Conservation (phyloP, 2,888 invertebrate genomes). For the Hydrotaea diabolus region DNA sequence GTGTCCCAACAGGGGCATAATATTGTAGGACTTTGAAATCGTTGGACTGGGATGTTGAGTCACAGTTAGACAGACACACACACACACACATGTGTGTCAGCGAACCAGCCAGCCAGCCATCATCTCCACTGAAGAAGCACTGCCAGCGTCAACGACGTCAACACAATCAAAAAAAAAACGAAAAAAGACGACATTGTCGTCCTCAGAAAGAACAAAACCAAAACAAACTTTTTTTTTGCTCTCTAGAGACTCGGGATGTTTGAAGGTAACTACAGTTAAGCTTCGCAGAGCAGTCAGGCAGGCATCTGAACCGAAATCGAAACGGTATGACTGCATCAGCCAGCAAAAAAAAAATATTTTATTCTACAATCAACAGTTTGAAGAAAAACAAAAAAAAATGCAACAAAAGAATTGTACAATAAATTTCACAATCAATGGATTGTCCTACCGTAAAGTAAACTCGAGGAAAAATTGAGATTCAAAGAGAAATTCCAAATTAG, state of each 20-base stretch:
- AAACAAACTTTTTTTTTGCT: constrained; percentile 25
- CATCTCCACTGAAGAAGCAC: neutral
- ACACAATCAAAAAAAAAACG: constrained; percentile 5
- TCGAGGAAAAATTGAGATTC: neutral
- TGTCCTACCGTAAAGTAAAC: neutral
- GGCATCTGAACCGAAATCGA: constrained; percentile 44
- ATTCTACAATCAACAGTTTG: constrained; percentile 50
- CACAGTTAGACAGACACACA: constrained; percentile 8
- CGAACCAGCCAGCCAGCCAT: neutral
- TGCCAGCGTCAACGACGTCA: neutral
- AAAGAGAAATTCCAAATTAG: neutral
- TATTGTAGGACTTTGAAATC: neutral
- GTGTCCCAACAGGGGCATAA: neutral
- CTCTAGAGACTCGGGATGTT: constrained; percentile 38
- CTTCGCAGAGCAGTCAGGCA: neutral
- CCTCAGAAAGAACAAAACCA: constrained; percentile 41
- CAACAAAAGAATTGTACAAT: constrained; percentile 50
- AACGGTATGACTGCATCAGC: constrained; percentile 38
- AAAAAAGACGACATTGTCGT: constrained; percentile 37
- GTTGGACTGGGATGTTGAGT: neutral
- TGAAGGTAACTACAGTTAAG: constrained; percentile 61
- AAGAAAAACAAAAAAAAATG: neutral
- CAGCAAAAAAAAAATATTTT: constrained; percentile 38
- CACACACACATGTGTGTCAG: neutral
- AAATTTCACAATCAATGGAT: constrained; percentile 35